phyloP scores from a whole-genome alignment of 1,140 invertebrate species.

The Rhopalosiphum padi region DNA sequence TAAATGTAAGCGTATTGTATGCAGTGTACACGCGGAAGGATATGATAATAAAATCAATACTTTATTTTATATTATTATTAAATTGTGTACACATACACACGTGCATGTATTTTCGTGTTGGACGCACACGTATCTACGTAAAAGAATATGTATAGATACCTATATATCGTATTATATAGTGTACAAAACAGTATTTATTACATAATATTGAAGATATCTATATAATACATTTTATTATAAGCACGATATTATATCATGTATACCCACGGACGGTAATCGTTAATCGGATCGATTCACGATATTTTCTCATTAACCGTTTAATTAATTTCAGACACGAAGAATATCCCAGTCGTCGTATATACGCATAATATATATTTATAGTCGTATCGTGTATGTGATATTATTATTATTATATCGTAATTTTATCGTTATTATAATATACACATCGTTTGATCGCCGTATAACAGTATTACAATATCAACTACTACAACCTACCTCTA shows the following conservation, averaged over 20 bases:
- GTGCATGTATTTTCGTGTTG: neutral
- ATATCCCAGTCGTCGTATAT: neutral
- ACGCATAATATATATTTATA: slow-evolving; percentile 7
- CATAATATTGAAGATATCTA: neutral
- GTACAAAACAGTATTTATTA: neutral
- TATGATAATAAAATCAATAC: neutral
- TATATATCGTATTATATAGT: neutral
- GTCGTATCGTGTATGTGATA: neutral
- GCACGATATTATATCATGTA: slow-evolving; percentile 2
- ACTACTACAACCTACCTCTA: neutral
- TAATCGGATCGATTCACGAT: slow-evolving; percentile 51
- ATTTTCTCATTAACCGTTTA: slow-evolving; percentile 45
- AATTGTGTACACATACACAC: neutral
- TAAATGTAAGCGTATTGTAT: neutral
- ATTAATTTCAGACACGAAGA: slow-evolving; percentile 52
- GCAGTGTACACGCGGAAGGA: neutral
- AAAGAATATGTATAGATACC: neutral
- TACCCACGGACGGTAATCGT: slow-evolving; percentile 30
- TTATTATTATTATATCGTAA: slow-evolving; percentile 23
- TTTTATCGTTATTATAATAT: neutral
- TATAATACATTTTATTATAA: neutral
- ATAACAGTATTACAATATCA: neutral
- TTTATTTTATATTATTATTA: neutral
- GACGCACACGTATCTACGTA: neutral
- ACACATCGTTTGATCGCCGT: neutral